A percentile compares a stretch with the other conserved stretches of the same genome.
Conservation (phyloP, 2,797 vertebrate genomes). For the Ambastaia sidthimunki region DNA sequence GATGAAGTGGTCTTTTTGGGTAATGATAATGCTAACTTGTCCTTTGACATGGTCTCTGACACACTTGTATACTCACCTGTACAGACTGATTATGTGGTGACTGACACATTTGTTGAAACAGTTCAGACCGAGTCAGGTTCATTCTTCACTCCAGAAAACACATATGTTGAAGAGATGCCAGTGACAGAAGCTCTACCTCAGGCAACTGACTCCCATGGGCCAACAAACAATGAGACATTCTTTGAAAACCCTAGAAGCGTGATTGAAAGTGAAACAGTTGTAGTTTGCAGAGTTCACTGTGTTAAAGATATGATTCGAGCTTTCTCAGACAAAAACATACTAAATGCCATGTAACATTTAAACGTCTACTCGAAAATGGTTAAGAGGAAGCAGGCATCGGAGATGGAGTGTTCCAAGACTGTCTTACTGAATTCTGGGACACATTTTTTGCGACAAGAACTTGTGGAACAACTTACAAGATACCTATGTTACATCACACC, state of each 20-base stretch:
- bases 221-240: slow-evolving; percentile 20
- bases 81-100: not conserved
- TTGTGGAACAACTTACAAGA: slow-evolving; percentile 49
- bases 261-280: slow-evolving; percentile 15
- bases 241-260: slow-evolving; percentile 29
- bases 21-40: slow-evolving; percentile 23
- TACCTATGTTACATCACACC: slow-evolving; percentile 34
- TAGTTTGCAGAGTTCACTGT: slow-evolving; percentile 27
- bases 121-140: not conserved
- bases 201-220: slow-evolving; percentile 1
- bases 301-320: slow-evolving; percentile 28
- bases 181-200: slow-evolving; percentile 1
- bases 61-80: slow-evolving; percentile 30
- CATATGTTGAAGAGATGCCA: not conserved
- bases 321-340: slow-evolving; percentile 30
- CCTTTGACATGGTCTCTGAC: slow-evolving; percentile 32
- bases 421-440: slow-evolving; percentile 40
- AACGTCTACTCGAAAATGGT: slow-evolving; percentile 26
- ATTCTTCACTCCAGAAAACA: not conserved
- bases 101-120: slow-evolving; percentile 4
- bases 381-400: slow-evolving; percentile 19
- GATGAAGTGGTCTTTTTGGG: slow-evolving; percentile 24
- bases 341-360: slow-evolving; percentile 9
- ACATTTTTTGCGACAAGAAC: slow-evolving; percentile 41
- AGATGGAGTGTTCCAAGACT: slow-evolving; percentile 19